Base-by-base conservation (phyloP, 53 echinoderm and acorn worm genomes). In the Holothuria leucospilota region DNA sequence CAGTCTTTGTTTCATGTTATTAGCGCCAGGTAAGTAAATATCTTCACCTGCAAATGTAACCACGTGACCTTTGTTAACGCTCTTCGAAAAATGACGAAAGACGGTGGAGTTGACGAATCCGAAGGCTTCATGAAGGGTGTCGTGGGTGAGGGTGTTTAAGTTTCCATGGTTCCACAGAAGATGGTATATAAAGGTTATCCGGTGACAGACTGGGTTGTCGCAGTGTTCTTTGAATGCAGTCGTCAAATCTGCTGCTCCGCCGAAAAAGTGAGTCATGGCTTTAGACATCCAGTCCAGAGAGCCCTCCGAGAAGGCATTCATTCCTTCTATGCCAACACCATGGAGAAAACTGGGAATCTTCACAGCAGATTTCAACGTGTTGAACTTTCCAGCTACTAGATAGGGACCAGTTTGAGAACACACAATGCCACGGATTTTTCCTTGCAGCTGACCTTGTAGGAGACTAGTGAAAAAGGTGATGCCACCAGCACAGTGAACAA, bases 401-500 rank as follows among this genome's bases (percentile, higher is more conserved):
- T 87, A 81, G 34, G 89, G 89, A 8, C 91, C 93, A 6, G 87
- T 86, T 78, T 93, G 93, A 56, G 93, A 93, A 15, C 84, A 67
- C 0, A 93, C 66, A 34, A 93, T 63, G 63, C 88, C 73, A 7
- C 89, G 83, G 53, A 93, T 78, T 78, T 93, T 93, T 20, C 90
- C 87, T 64, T 84, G 73, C 5, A 93, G 62, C n/a, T 77, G 86
- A 4, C 93, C 93, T 1, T 83, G 69, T 20, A 93, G 87, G 29
- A 93, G 83, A 63, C 82, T 51, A 5, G 84, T 86, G 51, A 86
- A 90, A 29, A 88, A 78, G 29, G 89, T 78, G 69, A 87, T 86
- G n/a, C 83, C 86, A 13, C 93, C 89, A 24, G 90, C 93, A 84
- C 93, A 93, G 34, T 93, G 93, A 20, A 70, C 93, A 8, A 93